phyloP scores from a whole-genome alignment of 2,888 invertebrate genomes.

The Drosophila phalerata region DNA sequence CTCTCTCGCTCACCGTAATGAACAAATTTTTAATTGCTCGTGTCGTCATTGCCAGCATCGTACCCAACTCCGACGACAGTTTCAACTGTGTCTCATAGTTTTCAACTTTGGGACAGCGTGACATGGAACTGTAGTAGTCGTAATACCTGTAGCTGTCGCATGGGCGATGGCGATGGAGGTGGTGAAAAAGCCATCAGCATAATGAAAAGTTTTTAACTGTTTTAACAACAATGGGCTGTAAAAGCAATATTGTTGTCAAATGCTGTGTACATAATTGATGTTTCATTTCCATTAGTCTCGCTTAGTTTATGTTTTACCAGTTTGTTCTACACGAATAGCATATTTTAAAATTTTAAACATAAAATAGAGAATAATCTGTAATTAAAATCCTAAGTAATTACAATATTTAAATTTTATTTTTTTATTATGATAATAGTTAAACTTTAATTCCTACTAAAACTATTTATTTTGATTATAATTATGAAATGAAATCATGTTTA shows the following conservation, averaged over 20 bases:
- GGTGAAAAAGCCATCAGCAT: constrained; percentile 62
- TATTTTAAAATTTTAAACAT: no score
- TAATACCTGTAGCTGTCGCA: constrained; percentile 49
- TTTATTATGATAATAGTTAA: no score
- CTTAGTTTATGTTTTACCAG: not conserved
- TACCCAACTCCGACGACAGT: constrained; percentile 52
- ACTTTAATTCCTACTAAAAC: no score
- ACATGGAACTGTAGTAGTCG: constrained; percentile 32
- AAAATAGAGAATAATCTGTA: no score
- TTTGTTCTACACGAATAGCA: not conserved
- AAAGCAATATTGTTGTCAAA: constrained; percentile 17
- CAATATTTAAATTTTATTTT: no score
- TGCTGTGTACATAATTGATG: constrained; percentile 13
- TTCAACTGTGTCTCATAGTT: constrained; percentile 61
- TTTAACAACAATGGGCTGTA: constrained; percentile 61
- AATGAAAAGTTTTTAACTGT: constrained; percentile 73
- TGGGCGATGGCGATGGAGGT: no score
- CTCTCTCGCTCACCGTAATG: constrained; percentile 26
- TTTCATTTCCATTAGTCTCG: constrained; percentile 7
- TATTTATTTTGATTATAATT: no score
- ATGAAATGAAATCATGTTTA: no score
- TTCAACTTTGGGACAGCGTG: constrained; percentile 50
- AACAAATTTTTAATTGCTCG: constrained; percentile 68
- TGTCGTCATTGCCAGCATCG: constrained; percentile 51
- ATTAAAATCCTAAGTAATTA: no score